A percentile compares a stretch with the other conserved stretches of the same genome.
These are phyloP conservation scores for Lasioglossum villosulum DNA, from an alignment of 2,888 invertebrate genomes.

Conservation along the genomic window DNA sequence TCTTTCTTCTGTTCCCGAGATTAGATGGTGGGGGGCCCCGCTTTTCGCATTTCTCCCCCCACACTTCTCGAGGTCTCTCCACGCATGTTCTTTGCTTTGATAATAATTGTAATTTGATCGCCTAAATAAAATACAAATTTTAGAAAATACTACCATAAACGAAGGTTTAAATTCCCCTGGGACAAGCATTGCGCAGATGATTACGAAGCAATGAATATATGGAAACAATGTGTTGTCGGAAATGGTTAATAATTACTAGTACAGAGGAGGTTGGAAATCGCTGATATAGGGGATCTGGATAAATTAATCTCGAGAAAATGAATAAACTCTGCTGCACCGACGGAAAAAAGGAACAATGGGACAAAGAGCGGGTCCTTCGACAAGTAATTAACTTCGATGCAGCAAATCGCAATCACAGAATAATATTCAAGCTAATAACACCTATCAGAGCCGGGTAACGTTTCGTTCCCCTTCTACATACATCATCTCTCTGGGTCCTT, in stretches of 20 bases:
- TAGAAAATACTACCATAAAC: background rate
- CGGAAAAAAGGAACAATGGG: background rate
- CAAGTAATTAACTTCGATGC: slow-evolving; percentile 34
- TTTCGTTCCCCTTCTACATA: slow-evolving; percentile 34
- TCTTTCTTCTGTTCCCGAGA: too few relatives aligned
- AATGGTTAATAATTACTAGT: background rate
- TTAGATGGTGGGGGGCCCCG: too few relatives aligned
- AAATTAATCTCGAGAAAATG: background rate
- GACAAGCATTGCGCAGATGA: background rate
- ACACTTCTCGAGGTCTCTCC: too few relatives aligned
- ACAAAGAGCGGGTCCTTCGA: background rate
- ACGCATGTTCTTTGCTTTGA: too few relatives aligned
- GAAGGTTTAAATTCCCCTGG: background rate
- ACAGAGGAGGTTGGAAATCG: background rate
- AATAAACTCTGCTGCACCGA: background rate
- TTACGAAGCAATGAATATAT: background rate
- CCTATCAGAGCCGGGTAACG: slow-evolving; percentile 39
- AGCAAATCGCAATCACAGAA: slow-evolving; percentile 31
- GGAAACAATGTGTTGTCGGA: background rate
- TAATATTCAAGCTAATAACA: slow-evolving; percentile 55
- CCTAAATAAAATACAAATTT: too few relatives aligned
- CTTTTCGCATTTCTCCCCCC: too few relatives aligned
- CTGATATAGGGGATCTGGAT: background rate
- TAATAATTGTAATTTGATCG: too few relatives aligned
- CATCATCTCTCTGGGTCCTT: slow-evolving; percentile 3